Base-by-base conservation (phyloP, 2,113 vertebrate species). In the Connochaetes taurinus region DNA sequence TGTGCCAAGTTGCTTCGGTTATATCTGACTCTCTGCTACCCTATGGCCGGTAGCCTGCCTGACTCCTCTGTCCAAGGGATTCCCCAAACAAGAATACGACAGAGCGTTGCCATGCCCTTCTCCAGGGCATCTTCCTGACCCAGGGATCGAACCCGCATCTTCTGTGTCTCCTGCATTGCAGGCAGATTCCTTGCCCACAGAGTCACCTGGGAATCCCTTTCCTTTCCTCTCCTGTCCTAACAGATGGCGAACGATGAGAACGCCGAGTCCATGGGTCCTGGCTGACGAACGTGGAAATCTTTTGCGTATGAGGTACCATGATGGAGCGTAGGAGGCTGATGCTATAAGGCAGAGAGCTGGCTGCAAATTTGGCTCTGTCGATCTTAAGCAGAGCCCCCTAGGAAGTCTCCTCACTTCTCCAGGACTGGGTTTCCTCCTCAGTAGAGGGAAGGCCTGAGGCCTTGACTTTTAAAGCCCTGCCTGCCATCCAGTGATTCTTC, bases 231-330 rank as follows among this genome's bases (percentile, higher is more conserved):
- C 29, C 76, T 71, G 53, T 85, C 36, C 6, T 78, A 64, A 58
- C 2, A 1, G 29, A 45, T 31, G 12, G 67, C 29, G n/a, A 57
- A 82, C 3, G 23, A 17, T 12, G 64, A 83, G 71, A 82, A 43
- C 6, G 3, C 8, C 12, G 55, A 71, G 31, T 40, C 47, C 21
- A 5, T 55, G 50, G 36, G 16, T 27, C 74, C 40, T 19, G 36
- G 23, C 62, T 50, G 33, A 90, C 6, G 67, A 43, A 45, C 2
- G 6, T 1, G 10, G 43, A 1, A 0, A 1, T 82, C 52, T 64
- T 74, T 76, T 90, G 21, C 2, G 0, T 9, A 27, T 11, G 19
- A 71, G 53, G 31, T 12, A 0, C 11, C 21, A 5, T 2, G 23
- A 17, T 9, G 7, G 62, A 60, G 5, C 12, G 3, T 67, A 53